Percentiles rank a stretch among this genome's conserved stretches.
Evolutionary conservation across 1,140 invertebrate genomes (phyloP).

Genomic region (Aphelinus certus): DNA sequence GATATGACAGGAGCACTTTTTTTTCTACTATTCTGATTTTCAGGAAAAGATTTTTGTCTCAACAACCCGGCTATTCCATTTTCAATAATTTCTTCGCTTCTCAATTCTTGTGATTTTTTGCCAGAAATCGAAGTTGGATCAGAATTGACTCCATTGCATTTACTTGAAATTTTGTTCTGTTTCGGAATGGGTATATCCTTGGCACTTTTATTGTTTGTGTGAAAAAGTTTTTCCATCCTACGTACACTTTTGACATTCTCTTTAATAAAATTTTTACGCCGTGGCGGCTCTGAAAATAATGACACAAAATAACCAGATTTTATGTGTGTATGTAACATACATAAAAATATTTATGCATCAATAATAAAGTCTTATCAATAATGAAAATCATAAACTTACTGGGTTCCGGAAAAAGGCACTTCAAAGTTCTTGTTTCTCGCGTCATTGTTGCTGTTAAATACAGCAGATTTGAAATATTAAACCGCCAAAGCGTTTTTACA

Average conservation of each 20-base stretch:
- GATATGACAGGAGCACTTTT: conserved; percentile 37
- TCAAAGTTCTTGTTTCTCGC: conserved; percentile 54
- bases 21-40: conserved; percentile 38
- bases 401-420: conserved; percentile 58
- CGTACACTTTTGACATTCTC: conserved; percentile 62
- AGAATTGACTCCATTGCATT: not conserved
- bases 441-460: conserved; percentile 15
- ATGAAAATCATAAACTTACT: conserved; percentile 49
- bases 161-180: conserved; percentile 37
- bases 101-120: not conserved
- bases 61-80: conserved; percentile 24
- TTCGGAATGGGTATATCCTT: conserved; percentile 42
- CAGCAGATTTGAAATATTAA: conserved; percentile 18
- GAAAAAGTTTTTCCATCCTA: conserved; percentile 55
- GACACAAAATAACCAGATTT: conserved; percentile 3
- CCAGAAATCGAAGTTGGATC: not conserved
- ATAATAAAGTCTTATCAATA: no score
- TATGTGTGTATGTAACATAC: no score
- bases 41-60: conserved; percentile 2
- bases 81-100: conserved; percentile 40
- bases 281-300: conserved; percentile 51
- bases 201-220: conserved; percentile 44
- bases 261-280: conserved; percentile 61
- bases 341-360: no score
- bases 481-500: not conserved